phyloP scores from a whole-genome alignment of 2,113 vertebrate genomes.

The Probosciger aterrimus region DNA sequence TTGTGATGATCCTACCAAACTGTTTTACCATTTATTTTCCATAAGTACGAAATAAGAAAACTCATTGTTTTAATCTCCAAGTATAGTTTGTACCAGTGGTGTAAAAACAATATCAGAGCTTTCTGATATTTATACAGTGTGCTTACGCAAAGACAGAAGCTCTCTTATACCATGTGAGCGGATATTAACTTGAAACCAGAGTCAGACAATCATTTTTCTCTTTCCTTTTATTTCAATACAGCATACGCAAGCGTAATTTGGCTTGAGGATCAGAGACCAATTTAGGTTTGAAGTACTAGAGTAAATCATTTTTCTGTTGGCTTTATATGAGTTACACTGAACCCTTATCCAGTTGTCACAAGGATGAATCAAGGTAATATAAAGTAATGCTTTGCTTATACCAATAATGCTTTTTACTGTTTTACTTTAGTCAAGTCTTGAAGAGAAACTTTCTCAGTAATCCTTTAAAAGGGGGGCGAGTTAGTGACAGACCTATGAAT shows the following conservation, averaged over 20 bases:
- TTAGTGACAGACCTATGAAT: not conserved
- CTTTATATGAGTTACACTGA: not conserved
- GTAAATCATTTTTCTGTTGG: not conserved
- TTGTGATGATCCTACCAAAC: not conserved
- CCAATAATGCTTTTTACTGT: not conserved
- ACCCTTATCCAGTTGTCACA: not conserved
- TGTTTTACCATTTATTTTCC: not conserved
- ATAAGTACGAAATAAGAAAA: not conserved
- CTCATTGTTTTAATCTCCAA: not conserved
- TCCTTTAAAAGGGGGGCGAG: not conserved
- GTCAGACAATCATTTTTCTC: not conserved
- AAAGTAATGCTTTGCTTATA: slow-evolving; percentile 20
- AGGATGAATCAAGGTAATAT: not conserved
- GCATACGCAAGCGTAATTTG: not conserved
- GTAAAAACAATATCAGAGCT: not conserved
- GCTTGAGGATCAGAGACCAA: not conserved
- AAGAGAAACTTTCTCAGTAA: not conserved
- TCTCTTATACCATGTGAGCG: not conserved
- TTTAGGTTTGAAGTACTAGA: not conserved
- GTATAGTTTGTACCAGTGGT: not conserved
- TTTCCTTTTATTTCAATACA: not conserved
- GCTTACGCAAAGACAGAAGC: not conserved
- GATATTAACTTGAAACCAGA: not conserved
- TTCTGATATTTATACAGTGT: not conserved
- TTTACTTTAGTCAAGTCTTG: not conserved